phyloP scores from a whole-genome alignment of 2,797 vertebrate species.

The Psittacula derbiana region DNA sequence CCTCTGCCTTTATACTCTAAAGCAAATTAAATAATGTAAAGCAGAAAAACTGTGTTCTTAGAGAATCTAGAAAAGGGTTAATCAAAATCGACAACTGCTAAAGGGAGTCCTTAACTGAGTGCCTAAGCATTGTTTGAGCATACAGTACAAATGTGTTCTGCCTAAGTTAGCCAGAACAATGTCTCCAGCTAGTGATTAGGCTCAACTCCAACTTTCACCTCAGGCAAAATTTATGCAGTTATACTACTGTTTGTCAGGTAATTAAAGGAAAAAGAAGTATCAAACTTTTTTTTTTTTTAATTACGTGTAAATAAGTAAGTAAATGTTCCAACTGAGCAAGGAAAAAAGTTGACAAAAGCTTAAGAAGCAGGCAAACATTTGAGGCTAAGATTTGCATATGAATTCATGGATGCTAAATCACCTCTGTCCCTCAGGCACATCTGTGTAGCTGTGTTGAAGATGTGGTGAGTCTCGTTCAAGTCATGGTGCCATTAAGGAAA shows the following conservation, averaged over 20 bases:
- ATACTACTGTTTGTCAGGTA: constrained; percentile 67
- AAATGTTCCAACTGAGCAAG: constrained; percentile 1
- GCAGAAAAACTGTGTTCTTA: not conserved
- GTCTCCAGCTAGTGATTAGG: constrained; percentile 75
- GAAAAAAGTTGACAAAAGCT: not conserved
- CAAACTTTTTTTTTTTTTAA: not conserved
- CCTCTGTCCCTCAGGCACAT: not conserved
- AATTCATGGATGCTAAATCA: not conserved
- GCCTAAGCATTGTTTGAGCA: constrained; percentile 69
- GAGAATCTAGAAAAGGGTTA: constrained; percentile 61
- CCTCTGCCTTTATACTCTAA: not conserved
- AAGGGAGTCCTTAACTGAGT: constrained; percentile 62
- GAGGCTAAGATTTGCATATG: not conserved
- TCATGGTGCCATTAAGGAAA: not conserved
- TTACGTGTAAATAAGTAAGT: not conserved
- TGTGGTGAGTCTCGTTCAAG: not conserved
- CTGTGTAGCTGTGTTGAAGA: not conserved
- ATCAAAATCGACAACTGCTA: constrained; percentile 63
- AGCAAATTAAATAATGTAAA: constrained; percentile 7
- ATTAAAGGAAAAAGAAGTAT: constrained; percentile 66
- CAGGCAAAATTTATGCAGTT: constrained; percentile 71
- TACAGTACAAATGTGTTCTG: constrained; percentile 72
- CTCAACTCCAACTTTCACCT: constrained; percentile 73
- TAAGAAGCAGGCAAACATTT: not conserved
- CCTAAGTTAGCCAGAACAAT: constrained; percentile 78